Percentiles rank a stretch among this genome's conserved stretches.
These are phyloP conservation scores for Listrodromus nycthemerus DNA, from an alignment of 2,888 invertebrate species.

Conservation along the genomic window DNA sequence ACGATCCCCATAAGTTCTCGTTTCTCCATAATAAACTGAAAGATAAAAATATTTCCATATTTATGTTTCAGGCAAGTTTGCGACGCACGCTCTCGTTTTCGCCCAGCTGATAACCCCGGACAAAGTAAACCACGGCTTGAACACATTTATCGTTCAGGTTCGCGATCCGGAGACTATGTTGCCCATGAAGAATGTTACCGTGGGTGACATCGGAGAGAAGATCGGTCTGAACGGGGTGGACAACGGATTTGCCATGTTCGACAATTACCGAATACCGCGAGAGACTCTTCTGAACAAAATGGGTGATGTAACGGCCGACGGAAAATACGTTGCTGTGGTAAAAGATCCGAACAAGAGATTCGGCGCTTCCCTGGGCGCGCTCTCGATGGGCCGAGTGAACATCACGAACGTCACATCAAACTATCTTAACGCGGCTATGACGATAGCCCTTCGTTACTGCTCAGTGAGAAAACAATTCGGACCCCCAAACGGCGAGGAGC, in stretches of 20 bases:
- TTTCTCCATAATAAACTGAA: neutral
- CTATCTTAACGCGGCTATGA: conserved; percentile 90
- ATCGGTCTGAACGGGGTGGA: conserved; percentile 96
- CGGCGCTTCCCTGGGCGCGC: conserved; percentile 91
- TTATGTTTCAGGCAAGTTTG: conserved; percentile 87
- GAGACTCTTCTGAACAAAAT: conserved; percentile 93
- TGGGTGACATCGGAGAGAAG: conserved; percentile 97
- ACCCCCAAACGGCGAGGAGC: conserved; percentile 89
- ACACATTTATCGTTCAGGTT: conserved; percentile 95
- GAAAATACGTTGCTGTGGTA: conserved; percentile 92
- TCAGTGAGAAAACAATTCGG: conserved; percentile 96
- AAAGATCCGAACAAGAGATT: conserved; percentile 94
- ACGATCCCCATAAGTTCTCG: conserved; percentile 71
- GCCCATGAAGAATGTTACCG: conserved; percentile 91
- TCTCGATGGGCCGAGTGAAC: conserved; percentile 93
- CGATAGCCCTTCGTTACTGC: conserved; percentile 95
- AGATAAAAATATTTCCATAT: conserved; percentile 17
- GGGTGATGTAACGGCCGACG: conserved; percentile 94
- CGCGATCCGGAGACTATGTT: conserved; percentile 90
- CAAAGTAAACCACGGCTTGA: conserved; percentile 92
- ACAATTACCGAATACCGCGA: conserved; percentile 92
- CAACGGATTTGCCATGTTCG: conserved; percentile 94
- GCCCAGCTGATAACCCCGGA: conserved; percentile 94
- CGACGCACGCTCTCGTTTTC: conserved; percentile 95
- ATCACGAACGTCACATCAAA: conserved; percentile 88